phyloP scores from a whole-genome alignment of 2,113 vertebrate species.

The Trichomycterus rosablanca region DNA sequence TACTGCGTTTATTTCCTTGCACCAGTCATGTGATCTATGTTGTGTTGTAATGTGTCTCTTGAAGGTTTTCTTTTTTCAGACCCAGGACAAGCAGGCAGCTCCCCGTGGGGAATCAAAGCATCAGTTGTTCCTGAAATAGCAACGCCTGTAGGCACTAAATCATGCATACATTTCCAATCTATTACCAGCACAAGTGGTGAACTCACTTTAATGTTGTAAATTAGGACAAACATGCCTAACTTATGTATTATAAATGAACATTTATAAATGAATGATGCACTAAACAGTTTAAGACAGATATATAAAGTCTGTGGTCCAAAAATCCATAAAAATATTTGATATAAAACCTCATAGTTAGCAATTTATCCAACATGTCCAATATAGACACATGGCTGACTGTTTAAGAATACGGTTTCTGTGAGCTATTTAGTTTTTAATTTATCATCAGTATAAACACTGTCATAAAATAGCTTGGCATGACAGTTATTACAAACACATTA shows the following conservation, averaged over 20 bases:
- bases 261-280: neutral
- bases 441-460: too few species aligned
- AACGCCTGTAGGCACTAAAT: constrained; percentile 61
- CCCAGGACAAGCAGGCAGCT: constrained; percentile 52
- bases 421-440: too few species aligned
- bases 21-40: constrained; percentile 49
- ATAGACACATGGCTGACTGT: too few species aligned
- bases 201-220: constrained; percentile 49
- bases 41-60: constrained; percentile 45
- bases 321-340: too few species aligned
- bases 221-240: constrained; percentile 43
- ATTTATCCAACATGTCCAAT: too few species aligned
- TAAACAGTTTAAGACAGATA: neutral
- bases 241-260: constrained; percentile 7
- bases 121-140: constrained; percentile 64
- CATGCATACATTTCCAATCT: constrained; percentile 60
- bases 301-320: too few species aligned
- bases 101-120: constrained; percentile 52
- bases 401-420: too few species aligned
- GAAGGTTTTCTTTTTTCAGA: constrained; percentile 14
- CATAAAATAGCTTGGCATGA: too few species aligned
- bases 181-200: constrained; percentile 62
- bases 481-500: too few species aligned
- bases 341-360: too few species aligned
- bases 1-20: constrained; percentile 5